phyloP scores from a whole-genome alignment of 2,888 invertebrate species.

The Auanema freiburgensis region DNA sequence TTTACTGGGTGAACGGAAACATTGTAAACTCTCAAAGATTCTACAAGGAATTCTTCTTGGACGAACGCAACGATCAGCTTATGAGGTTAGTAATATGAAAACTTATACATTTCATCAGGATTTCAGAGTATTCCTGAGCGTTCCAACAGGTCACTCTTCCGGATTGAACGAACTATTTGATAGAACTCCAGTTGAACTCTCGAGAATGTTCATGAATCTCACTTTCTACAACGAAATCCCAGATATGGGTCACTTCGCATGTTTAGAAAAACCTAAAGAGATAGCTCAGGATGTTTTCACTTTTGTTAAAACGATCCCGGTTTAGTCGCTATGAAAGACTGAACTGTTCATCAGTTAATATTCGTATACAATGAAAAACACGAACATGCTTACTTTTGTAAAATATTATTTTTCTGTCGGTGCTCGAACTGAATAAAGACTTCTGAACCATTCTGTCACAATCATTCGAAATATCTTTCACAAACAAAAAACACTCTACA shows the following conservation, averaged over 20 bases:
- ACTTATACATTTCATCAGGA: not conserved
- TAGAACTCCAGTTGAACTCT: slow-evolving; percentile 70
- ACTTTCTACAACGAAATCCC: slow-evolving; percentile 71
- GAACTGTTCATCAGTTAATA: too few relatives aligned
- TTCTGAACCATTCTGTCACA: too few relatives aligned
- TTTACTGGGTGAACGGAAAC: slow-evolving; percentile 77
- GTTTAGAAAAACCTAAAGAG: slow-evolving; percentile 77
- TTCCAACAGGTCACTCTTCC: slow-evolving; percentile 77
- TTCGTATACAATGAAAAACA: too few relatives aligned
- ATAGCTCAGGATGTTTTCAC: slow-evolving; percentile 76
- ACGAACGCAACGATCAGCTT: slow-evolving; percentile 27
- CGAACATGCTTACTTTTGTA: too few relatives aligned
- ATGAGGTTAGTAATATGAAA: slow-evolving; percentile 22
- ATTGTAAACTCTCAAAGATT: slow-evolving; percentile 78
- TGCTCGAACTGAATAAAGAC: too few relatives aligned
- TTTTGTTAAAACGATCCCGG: slow-evolving; percentile 60
- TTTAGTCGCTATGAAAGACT: too few relatives aligned
- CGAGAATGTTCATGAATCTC: slow-evolving; percentile 74
- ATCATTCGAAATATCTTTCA: too few relatives aligned
- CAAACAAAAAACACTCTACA: too few relatives aligned
- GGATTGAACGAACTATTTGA: slow-evolving; percentile 76
- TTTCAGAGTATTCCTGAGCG: slow-evolving; percentile 66
- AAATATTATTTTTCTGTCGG: too few relatives aligned
- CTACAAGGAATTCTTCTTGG: slow-evolving; percentile 72
- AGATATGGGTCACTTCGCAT: slow-evolving; percentile 83